Percentiles rank a stretch among this genome's conserved stretches.
Conservation (phyloP, 2,113 vertebrate species). For the Mastomys natalensis region DNA sequence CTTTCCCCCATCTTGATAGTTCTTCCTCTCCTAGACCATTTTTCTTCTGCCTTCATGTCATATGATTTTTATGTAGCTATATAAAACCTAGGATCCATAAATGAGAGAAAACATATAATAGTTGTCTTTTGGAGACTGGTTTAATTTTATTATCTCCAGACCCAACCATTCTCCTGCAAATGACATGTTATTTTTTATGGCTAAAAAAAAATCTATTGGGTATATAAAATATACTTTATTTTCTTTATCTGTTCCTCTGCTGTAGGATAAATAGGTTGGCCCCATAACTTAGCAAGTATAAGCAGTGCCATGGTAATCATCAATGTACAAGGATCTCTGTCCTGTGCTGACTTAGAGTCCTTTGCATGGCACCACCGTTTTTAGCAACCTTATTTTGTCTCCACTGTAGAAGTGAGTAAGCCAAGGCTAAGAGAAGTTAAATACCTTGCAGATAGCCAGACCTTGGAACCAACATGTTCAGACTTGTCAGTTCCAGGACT, state of each 20-base stretch:
- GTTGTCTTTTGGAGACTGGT: neutral
- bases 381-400: neutral
- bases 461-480: neutral
- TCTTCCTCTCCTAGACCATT: neutral
- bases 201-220: neutral
- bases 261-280: neutral
- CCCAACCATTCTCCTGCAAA: neutral
- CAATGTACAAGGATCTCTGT: neutral
- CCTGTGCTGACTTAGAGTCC: neutral
- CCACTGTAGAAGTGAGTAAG: neutral
- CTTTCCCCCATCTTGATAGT: neutral
- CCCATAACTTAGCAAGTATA: neutral
- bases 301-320: neutral
- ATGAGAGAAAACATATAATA: neutral
- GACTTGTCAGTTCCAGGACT: neutral
- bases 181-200: neutral
- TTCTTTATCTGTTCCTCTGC: neutral
- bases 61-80: neutral
- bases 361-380: neutral
- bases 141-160: neutral
- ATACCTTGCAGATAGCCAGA: neutral
- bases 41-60: neutral
- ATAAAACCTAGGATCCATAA: neutral
- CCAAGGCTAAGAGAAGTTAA: neutral
- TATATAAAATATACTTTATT: neutral